phyloP scores from a whole-genome alignment of 2,113 vertebrate genomes.

The Syngnathus typhle region DNA sequence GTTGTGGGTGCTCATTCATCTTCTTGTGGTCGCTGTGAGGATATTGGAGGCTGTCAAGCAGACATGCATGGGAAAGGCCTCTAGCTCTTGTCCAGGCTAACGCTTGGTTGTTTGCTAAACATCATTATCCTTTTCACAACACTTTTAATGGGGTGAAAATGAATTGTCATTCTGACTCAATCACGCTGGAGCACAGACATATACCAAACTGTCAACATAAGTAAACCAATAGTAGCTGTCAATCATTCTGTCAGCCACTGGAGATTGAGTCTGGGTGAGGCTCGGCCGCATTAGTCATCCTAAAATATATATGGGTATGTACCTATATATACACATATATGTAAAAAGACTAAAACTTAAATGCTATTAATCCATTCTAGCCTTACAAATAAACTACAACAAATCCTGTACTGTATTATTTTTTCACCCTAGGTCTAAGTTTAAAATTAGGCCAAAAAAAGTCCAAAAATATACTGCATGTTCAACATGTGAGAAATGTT shows the following conservation, averaged over 20 bases:
- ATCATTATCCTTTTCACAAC: slow-evolving; percentile 47
- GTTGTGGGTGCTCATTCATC: slow-evolving; percentile 55
- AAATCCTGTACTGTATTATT: too few species aligned
- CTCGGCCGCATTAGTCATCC: too few species aligned
- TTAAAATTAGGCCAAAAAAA: not conserved
- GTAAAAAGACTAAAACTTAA: too few species aligned
- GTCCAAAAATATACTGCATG: not conserved
- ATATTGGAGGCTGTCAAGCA: slow-evolving; percentile 52
- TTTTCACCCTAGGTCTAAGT: too few species aligned
- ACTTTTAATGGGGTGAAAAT: slow-evolving; percentile 28
- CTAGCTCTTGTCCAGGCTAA: slow-evolving; percentile 41
- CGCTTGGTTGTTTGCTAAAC: slow-evolving; percentile 23
- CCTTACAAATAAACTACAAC: too few species aligned
- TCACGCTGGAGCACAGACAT: not conserved
- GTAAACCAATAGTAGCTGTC: not conserved
- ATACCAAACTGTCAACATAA: not conserved
- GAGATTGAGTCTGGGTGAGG: too few species aligned
- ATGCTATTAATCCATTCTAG: too few species aligned
- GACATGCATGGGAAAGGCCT: slow-evolving; percentile 51
- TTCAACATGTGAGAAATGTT: slow-evolving; percentile 27
- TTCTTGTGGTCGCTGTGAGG: slow-evolving; percentile 55
- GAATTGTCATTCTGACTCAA: not conserved
- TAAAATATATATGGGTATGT: too few species aligned
- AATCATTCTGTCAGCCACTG: too few species aligned
- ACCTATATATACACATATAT: too few species aligned